phyloP scores from a whole-genome alignment of 2,888 invertebrate species.

The Glomeris marginata region DNA sequence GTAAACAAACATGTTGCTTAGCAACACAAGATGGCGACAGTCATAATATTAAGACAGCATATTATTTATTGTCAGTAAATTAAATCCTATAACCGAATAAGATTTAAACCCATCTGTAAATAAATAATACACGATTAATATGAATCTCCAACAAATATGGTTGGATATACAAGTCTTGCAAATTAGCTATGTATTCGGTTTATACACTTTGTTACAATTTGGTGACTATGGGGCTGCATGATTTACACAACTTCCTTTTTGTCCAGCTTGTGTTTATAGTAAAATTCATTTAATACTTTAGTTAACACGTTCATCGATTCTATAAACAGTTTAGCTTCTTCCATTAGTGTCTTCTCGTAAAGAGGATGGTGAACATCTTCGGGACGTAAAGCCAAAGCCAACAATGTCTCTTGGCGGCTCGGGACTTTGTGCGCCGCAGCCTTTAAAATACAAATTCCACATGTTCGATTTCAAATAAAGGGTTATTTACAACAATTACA shows the following conservation, averaged over 20 bases:
- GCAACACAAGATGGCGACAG: too few relatives aligned
- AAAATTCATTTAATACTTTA: constrained; percentile 9
- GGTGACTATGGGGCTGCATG: too few relatives aligned
- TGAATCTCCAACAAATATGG: too few relatives aligned
- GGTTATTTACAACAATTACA: background rate
- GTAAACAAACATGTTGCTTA: too few relatives aligned
- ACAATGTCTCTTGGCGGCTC: constrained; percentile 4
- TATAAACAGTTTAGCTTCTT: constrained; percentile 8
- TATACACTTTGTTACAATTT: too few relatives aligned
- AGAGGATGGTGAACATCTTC: constrained; percentile 9
- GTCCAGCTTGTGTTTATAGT: constrained; percentile 3
- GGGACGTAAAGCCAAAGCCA: constrained; percentile 6
- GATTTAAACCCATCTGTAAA: too few relatives aligned
- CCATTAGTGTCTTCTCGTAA: constrained; percentile 7
- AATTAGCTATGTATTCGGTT: too few relatives aligned
- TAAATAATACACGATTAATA: too few relatives aligned
- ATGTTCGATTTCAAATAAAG: background rate
- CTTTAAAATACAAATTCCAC: background rate
- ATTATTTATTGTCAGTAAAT: too few relatives aligned
- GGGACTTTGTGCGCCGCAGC: constrained; percentile 10
- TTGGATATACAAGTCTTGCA: too few relatives aligned
- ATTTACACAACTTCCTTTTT: constrained; percentile 8
- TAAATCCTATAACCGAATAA: too few relatives aligned
- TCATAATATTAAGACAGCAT: too few relatives aligned
- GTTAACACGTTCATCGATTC: constrained; percentile 7